Conservation (phyloP, 2,113 vertebrate genomes). For the Setophaga petechia region DNA sequence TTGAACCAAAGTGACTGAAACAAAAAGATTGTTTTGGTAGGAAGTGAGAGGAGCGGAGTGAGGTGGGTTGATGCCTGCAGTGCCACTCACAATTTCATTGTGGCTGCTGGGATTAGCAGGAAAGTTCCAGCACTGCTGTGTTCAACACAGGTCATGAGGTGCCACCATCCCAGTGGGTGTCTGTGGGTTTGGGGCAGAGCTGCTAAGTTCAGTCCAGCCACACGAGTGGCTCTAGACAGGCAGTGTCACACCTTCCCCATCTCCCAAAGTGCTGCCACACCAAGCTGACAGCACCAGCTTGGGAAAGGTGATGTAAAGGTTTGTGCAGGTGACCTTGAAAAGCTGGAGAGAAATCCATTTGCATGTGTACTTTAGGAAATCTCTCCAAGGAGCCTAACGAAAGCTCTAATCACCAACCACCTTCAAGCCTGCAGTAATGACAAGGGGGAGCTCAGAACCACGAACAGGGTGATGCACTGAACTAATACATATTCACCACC, state of each 20-base stretch:
- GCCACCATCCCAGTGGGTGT: not conserved
- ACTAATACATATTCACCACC: not conserved
- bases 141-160: not conserved
- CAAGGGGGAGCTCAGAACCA: constrained; percentile 15
- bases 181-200: not conserved
- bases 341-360: not conserved
- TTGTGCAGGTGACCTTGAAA: not conserved
- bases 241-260: fast-evolving
- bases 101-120: not conserved
- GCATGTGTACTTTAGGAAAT: not conserved
- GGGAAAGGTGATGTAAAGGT: not conserved
- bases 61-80: not conserved
- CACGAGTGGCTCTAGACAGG: fast-evolving
- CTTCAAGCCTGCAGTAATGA: not conserved
- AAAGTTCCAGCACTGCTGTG: fast-evolving
- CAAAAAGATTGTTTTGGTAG: not conserved
- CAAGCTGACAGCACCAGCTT: not conserved
- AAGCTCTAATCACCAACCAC: not conserved
- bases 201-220: not conserved
- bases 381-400: not conserved
- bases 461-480: not conserved
- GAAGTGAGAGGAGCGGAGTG: not conserved
- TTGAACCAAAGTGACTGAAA: not conserved
- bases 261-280: not conserved
- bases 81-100: not conserved